Evolutionary conservation across 2,113 vertebrate genomes (phyloP).

Genomic region (Nycticorax nycticorax): DNA sequence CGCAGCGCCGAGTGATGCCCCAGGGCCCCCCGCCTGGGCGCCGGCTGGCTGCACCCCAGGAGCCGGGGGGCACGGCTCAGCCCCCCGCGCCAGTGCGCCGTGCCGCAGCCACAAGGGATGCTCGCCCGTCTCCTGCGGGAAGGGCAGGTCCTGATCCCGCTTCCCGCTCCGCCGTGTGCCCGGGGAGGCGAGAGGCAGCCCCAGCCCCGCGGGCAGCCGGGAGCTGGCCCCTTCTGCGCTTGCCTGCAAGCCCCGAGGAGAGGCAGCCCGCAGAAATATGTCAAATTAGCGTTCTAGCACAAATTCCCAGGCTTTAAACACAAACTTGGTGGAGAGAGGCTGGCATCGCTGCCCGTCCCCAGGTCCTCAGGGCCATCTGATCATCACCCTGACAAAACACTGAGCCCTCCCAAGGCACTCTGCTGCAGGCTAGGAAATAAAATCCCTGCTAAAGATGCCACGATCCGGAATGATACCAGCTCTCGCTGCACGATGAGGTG

Average conservation of each 20-base stretch:
- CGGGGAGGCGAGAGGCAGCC: neutral
- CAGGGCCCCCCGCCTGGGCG: too few species aligned
- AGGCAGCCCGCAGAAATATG: neutral
- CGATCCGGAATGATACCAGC: neutral
- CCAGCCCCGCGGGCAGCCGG: accelerated
- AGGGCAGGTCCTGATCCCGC: neutral
- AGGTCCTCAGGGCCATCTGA: neutral
- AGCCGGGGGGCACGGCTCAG: neutral
- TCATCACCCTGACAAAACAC: neutral
- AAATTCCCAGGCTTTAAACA: neutral
- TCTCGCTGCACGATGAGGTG: neutral
- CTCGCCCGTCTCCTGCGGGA: accelerated
- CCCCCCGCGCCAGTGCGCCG: accelerated
- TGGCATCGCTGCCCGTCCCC: neutral
- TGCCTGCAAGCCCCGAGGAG: neutral
- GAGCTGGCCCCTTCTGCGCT: neutral
- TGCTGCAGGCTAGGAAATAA: neutral
- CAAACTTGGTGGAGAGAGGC: neutral
- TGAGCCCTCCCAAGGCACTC: neutral
- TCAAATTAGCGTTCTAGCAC: neutral
- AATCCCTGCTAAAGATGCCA: neutral
- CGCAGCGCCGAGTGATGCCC: accelerated
- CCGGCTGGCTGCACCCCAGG: neutral
- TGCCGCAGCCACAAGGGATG: neutral
- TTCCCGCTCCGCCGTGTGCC: neutral